phyloP scores from a whole-genome alignment of 2,113 vertebrate genomes.

The Orthonyx spaldingii region DNA sequence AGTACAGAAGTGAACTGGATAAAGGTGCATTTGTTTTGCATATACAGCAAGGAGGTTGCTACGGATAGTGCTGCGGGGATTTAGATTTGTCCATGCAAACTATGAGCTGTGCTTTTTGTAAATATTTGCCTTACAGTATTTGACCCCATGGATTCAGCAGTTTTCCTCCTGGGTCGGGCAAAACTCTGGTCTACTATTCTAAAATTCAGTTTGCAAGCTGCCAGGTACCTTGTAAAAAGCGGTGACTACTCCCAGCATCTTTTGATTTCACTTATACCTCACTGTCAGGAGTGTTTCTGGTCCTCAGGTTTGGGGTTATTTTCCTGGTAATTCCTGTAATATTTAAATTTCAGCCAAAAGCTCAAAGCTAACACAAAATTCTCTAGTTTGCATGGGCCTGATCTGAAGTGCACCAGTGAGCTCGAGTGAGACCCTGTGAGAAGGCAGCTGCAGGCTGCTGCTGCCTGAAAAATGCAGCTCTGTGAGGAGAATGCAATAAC shows the following conservation, averaged over 20 bases:
- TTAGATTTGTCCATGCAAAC: background rate
- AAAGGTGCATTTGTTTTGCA: slow-evolving; percentile 42
- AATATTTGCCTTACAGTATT: background rate
- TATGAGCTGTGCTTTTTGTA: background rate
- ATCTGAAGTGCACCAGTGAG: background rate
- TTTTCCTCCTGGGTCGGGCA: background rate
- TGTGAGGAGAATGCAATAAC: background rate
- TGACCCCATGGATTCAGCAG: background rate
- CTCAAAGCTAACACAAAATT: background rate
- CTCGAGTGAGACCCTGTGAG: background rate
- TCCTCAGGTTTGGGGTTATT: background rate
- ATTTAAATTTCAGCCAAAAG: background rate
- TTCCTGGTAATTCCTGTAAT: background rate
- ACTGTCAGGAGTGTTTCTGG: background rate
- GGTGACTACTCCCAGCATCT: background rate
- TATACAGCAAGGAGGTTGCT: background rate
- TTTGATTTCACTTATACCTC: background rate
- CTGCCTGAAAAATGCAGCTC: background rate
- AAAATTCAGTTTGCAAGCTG: background rate
- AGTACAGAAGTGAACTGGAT: slow-evolving; percentile 27
- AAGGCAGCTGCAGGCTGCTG: background rate
- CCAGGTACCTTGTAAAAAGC: background rate
- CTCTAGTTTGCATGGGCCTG: background rate
- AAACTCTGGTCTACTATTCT: background rate
- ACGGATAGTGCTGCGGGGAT: background rate